Evolutionary conservation across 2,888 invertebrate species (phyloP).

Genomic region (Monopis laevigella): DNA sequence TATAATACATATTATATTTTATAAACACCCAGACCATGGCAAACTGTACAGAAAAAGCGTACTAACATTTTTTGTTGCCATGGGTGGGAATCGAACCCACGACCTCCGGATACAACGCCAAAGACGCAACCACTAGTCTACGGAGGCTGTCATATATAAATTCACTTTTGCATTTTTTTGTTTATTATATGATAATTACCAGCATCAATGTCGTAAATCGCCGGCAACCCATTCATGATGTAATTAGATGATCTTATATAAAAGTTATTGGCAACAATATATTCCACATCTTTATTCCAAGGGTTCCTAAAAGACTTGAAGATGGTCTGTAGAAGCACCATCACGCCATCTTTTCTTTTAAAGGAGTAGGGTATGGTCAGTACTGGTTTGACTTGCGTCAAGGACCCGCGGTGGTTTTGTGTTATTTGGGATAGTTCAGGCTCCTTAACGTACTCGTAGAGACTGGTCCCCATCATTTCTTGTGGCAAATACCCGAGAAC

Average conservation of each 20-base stretch:
- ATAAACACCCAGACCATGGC: too few species aligned
- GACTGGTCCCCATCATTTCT: conserved; percentile 89
- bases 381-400: conserved; percentile 70
- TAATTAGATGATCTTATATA: conserved; percentile 51
- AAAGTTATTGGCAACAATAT: conserved; percentile 87
- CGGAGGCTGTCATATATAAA: too few species aligned
- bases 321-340: conserved; percentile 79
- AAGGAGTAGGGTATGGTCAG: conserved; percentile 81
- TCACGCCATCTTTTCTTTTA: conserved; percentile 80
- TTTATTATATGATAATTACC: too few species aligned
- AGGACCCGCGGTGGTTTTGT: conserved; percentile 82
- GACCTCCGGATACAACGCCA: too few species aligned
- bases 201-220: neutral
- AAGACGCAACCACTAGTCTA: too few species aligned
- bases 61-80: too few species aligned
- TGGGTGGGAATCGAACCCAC: too few species aligned
- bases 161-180: too few species aligned
- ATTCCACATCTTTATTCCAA: conserved; percentile 95
- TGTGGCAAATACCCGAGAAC: conserved; percentile 92
- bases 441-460: conserved; percentile 91
- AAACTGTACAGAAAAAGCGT: too few species aligned
- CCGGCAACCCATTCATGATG: neutral
- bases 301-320: conserved; percentile 92
- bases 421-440: conserved; percentile 83
- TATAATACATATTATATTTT: too few species aligned